A percentile compares a stretch with the other conserved stretches of the same genome.
Evolutionary conservation across 1,140 invertebrate genomes (phyloP).

Genomic region (Diabrotica virgifera): DNA sequence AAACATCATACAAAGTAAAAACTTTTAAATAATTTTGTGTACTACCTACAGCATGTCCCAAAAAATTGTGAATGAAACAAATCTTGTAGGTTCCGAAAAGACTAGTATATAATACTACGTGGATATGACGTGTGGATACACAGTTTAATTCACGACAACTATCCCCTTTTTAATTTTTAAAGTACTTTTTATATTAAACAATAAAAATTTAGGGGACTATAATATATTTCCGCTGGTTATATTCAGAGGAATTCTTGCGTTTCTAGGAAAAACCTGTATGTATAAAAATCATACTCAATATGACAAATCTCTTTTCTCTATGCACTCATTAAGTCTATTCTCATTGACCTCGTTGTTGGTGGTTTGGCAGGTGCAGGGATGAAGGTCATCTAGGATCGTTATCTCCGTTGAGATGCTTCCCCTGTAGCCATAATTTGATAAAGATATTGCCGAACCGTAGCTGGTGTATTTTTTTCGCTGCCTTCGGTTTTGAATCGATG

Average conservation of each 20-base stretch:
- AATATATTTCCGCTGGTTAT: no score
- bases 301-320: conserved; percentile 28
- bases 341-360: conserved; percentile 32
- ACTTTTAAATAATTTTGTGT: background rate
- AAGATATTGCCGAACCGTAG: conserved; percentile 27
- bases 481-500: conserved; percentile 30
- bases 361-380: conserved; percentile 21
- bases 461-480: conserved; percentile 26
- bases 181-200: no score
- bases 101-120: conserved; percentile 1
- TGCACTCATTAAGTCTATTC: conserved; percentile 36
- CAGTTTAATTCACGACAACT: no score
- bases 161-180: no score
- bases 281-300: conserved; percentile 13
- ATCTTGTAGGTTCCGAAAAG: background rate
- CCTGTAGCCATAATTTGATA: conserved; percentile 31
- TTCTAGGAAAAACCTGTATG: no score
- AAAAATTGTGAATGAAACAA: conserved; percentile 12
- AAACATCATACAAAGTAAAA: background rate
- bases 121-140: no score
- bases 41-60: background rate
- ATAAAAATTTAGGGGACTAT: no score
- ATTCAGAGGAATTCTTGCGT: no score
- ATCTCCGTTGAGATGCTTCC: conserved; percentile 37
- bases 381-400: conserved; percentile 33